phyloP scores from a whole-genome alignment of 2,797 vertebrate species.

The Aplochiton taeniatus region DNA sequence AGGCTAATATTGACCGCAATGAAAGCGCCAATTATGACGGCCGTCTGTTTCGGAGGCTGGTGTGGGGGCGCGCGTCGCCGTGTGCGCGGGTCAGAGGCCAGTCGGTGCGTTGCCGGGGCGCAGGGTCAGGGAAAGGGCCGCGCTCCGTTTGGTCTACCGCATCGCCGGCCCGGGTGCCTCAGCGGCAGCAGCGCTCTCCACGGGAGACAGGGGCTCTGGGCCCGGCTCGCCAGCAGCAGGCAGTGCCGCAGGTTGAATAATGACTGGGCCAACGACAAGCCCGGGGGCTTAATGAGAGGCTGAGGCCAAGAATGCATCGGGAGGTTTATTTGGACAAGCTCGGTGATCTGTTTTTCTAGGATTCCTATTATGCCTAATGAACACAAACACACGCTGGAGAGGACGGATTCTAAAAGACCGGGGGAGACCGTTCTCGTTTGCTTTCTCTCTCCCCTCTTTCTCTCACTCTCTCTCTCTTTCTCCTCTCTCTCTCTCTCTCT shows the following conservation, averaged over 20 bases:
- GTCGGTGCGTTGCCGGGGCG: background rate
- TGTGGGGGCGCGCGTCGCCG: slow-evolving; percentile 19
- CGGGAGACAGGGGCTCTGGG: slow-evolving; percentile 25
- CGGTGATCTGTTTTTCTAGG: slow-evolving; percentile 73
- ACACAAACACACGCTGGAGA: slow-evolving; percentile 57
- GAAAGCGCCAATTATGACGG: slow-evolving; percentile 68
- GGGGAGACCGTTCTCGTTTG: slow-evolving; percentile 18
- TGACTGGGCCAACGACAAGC: slow-evolving; percentile 40
- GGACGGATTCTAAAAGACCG: slow-evolving; percentile 54
- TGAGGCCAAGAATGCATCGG: slow-evolving; percentile 62
- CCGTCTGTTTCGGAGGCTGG: slow-evolving; percentile 45
- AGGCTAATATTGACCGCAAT: slow-evolving; percentile 73
- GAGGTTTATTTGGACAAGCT: slow-evolving; percentile 73
- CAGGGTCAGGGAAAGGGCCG: no score
- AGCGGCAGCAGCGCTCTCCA: slow-evolving; percentile 2
- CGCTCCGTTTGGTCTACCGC: slow-evolving; percentile 33
- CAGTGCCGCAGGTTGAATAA: slow-evolving; percentile 27
- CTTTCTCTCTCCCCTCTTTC: slow-evolving; percentile 31
- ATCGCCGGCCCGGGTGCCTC: slow-evolving; percentile 5
- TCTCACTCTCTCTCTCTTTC: slow-evolving; percentile 17
- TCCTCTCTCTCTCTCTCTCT: slow-evolving; percentile 39
- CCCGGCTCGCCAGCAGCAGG: slow-evolving; percentile 20
- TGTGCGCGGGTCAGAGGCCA: slow-evolving; percentile 21
- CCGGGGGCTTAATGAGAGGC: slow-evolving; percentile 65
- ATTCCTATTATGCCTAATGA: slow-evolving; percentile 71